Evolutionary conservation across 1,140 invertebrate genomes (phyloP).

Genomic region (Mesaphorura yosii): DNA sequence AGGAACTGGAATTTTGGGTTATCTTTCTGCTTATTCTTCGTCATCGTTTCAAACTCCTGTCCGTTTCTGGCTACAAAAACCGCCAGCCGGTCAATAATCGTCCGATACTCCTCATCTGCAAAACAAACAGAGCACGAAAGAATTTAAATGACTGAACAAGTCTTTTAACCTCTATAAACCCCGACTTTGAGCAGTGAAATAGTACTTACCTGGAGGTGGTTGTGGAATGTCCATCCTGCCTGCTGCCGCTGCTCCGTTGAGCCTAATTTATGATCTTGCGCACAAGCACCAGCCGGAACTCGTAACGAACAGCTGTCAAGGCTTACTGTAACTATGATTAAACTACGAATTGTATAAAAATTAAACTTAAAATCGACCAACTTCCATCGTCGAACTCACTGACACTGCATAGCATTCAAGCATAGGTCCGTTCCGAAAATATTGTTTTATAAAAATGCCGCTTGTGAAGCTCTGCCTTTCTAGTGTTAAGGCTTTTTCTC

Average conservation of each 20-base stretch:
- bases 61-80: slow-evolving; percentile 98
- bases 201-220: slow-evolving; percentile 25
- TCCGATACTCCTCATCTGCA: slow-evolving; percentile 76
- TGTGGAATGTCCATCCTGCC: slow-evolving; percentile 26
- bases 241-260: background rate
- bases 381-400: too few species aligned
- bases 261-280: too few species aligned
- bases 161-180: background rate
- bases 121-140: background rate
- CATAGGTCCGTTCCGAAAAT: too few species aligned
- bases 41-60: slow-evolving; percentile 95
- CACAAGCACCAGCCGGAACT: background rate
- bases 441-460: too few species aligned
- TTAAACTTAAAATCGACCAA: too few species aligned
- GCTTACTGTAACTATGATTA: too few species aligned
- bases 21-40: slow-evolving; percentile 93
- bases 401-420: too few species aligned
- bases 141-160: background rate
- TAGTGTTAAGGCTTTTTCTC: too few species aligned
- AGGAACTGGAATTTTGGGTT: slow-evolving; percentile 95
- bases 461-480: too few species aligned
- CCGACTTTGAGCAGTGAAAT: too few species aligned
- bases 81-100: slow-evolving; percentile 96
- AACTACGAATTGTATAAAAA: too few species aligned
- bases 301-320: background rate